Conservation (phyloP, 2,888 invertebrate genomes). For the Athrips mouffetella region DNA sequence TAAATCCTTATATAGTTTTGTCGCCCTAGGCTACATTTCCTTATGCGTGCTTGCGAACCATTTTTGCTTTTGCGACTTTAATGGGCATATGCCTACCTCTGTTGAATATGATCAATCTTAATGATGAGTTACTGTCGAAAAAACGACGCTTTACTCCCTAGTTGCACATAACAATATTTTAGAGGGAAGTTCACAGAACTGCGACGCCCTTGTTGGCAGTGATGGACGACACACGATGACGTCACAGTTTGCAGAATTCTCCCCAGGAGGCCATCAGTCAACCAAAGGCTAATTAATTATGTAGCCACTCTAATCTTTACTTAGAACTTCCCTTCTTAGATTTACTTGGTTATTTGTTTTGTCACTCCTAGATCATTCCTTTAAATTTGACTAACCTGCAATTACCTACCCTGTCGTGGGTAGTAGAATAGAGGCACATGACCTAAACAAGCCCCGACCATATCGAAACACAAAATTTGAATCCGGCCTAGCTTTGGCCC, state of each 20-base stretch:
- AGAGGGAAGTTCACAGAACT: constrained; percentile 14
- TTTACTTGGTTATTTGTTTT: constrained; percentile 2
- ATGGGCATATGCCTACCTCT: neutral
- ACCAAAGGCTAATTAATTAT: constrained; percentile 17
- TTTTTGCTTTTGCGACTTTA: neutral
- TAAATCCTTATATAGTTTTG: neutral
- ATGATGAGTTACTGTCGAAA: neutral
- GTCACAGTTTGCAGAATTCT: constrained; percentile 18
- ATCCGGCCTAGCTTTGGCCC: no score
- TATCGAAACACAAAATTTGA: no score
- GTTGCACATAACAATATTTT: neutral
- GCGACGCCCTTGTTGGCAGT: constrained; percentile 11
- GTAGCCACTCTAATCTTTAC: constrained; percentile 4
- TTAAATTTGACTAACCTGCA: no score
- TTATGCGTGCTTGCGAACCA: neutral
- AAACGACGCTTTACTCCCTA: neutral
- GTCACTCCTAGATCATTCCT: neutral
- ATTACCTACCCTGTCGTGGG: no score
- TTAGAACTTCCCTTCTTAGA: neutral
- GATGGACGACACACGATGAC: constrained; percentile 18
- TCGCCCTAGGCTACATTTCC: neutral
- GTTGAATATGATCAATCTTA: neutral
- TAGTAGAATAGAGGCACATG: no score
- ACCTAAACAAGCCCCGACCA: no score
- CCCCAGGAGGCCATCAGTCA: constrained; percentile 5